Base-by-base conservation (phyloP, 2,797 vertebrate species). In the Lagorchestes hirsutus region DNA sequence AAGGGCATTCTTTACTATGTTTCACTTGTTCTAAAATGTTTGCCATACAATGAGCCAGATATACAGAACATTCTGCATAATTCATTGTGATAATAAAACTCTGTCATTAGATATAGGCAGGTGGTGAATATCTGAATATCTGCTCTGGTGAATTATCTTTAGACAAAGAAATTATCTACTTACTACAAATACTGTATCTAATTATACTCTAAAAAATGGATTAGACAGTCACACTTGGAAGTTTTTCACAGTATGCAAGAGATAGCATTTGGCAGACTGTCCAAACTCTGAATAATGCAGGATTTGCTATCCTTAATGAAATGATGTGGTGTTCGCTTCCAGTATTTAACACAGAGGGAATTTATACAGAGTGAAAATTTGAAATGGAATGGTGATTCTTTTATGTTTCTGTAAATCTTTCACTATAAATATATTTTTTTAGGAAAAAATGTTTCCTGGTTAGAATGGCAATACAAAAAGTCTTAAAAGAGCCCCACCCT, bases 251-350 rank as follows among this genome's bases (percentile, higher is more conserved):
- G 31, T 34, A 31, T 96, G 24, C 2, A 94, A 74, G 56, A 46
- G 0, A 97, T 90, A 96, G 4, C 4, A 95, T 40, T 97, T 97
- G 93, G 34, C 97, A 96, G 2, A 52, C 93, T 91, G 91, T 93
- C 98, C 91, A 55, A 96, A 97, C 92, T 97, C 24, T 96, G 96
- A 98, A 96, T 55, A 3, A 91, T 96, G 3, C 28, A 93, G 54
- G 67, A 95, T 96, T 94, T 96, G 55, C 9, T 54, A 97, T 93
- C n/a, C 92, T 95, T 92, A 97, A 97, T 96, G 96, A 98, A 97
- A 97, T 58, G 62, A n/a, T 93, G 56, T 91, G 18, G 22, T 56
- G 1, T 40, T 58, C 29, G 0, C 92, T 91, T 93, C 94, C 1
- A 0, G 1, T 34, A 91, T 97, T 97, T 97, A 55, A 95, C 97